Conservation (phyloP, 2,113 vertebrate genomes). For the Poecilia latipinna region DNA sequence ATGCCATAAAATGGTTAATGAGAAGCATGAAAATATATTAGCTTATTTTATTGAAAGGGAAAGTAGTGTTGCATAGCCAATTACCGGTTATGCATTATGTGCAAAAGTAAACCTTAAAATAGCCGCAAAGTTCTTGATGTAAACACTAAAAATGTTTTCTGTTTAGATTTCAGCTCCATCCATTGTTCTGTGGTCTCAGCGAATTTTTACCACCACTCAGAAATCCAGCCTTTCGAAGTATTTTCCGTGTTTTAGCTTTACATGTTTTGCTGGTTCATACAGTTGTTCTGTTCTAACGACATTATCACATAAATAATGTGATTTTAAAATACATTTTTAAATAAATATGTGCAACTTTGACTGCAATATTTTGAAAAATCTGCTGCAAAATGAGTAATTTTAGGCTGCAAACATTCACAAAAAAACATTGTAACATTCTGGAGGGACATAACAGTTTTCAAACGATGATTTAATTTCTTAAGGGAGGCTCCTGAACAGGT, state of each 20-base stretch:
- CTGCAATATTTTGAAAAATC: no score
- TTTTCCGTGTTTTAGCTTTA: not conserved
- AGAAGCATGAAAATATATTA: not conserved
- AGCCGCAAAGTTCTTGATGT: not conserved
- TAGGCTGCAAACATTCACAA: no score
- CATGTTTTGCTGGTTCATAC: not conserved
- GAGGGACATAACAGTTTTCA: no score
- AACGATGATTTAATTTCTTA: no score
- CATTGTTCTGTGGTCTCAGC: rapidly evolving
- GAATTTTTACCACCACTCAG: not conserved
- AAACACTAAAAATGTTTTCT: not conserved
- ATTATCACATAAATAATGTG: no score
- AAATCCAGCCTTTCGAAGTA: not conserved
- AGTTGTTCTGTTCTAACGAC: not conserved
- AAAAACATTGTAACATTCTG: no score
- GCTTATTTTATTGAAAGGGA: not conserved
- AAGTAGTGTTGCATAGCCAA: not conserved
- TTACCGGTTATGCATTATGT: not conserved
- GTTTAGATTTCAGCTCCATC: not conserved
- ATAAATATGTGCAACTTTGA: no score
- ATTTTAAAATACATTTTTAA: no score
- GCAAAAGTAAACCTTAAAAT: not conserved
- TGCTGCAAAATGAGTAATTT: no score
- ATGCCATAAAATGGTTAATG: not conserved
- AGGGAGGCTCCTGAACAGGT: no score